Evolutionary conservation across 2,888 invertebrate species (phyloP).

Genomic region (Polydesmus complanatus): DNA sequence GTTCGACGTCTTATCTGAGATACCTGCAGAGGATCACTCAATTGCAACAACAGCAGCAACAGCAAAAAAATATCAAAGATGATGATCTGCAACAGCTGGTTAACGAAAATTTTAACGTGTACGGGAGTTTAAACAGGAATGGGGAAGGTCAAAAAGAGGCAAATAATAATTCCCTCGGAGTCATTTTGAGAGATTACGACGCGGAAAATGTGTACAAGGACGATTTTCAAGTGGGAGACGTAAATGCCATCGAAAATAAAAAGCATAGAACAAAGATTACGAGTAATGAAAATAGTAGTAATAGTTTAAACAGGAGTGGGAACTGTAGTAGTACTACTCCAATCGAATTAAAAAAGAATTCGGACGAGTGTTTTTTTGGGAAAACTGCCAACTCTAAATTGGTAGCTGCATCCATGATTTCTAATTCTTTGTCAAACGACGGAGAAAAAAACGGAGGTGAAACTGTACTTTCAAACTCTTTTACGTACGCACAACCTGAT

Average conservation of each 20-base stretch:
- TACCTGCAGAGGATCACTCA: background rate
- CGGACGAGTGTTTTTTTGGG: background rate
- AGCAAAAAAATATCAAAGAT: background rate
- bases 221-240: background rate
- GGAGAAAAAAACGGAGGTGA: background rate
- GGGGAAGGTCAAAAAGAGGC: background rate
- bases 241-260: background rate
- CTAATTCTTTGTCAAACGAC: background rate
- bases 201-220: background rate
- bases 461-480: background rate
- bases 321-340: too few species aligned
- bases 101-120: background rate
- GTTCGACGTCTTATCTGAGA: background rate
- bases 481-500: background rate
- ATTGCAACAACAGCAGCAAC: background rate
- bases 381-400: constrained; percentile 1
- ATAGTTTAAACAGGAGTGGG: background rate
- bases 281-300: background rate
- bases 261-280: background rate
- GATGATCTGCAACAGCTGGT: background rate
- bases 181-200: background rate
- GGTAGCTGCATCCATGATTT: background rate
- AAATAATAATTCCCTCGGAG: background rate
- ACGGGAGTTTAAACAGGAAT: background rate
- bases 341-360: background rate